Percentiles rank a stretch among this genome's conserved stretches.
phyloP scores from a whole-genome alignment of 1,140 invertebrate species.

The Caenorhabditis briggsae region DNA sequence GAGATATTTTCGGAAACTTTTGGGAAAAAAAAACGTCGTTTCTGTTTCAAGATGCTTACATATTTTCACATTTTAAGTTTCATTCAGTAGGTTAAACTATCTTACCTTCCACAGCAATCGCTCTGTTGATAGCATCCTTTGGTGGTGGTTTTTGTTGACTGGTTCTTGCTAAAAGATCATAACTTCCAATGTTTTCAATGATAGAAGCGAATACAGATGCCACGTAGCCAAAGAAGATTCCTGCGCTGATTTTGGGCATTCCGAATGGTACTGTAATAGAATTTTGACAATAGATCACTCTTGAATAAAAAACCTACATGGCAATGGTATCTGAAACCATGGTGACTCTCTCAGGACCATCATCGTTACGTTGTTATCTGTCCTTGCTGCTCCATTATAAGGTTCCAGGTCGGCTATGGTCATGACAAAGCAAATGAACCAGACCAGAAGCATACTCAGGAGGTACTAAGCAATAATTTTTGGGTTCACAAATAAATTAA shows the following conservation, averaged over 20 bases:
- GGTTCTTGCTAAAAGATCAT: constrained; percentile 67
- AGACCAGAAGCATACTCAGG: constrained; percentile 39
- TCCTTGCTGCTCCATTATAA: constrained; percentile 46
- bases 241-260: constrained; percentile 72
- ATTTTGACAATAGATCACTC: background rate
- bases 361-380: constrained; percentile 41
- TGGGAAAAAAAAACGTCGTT: too few species aligned
- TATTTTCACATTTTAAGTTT: too few species aligned
- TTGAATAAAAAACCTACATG: constrained; percentile 17
- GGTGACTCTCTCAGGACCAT: constrained; percentile 42
- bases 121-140: constrained; percentile 59
- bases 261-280: constrained; percentile 73
- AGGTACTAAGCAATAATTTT: constrained; percentile 5
- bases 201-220: constrained; percentile 76
- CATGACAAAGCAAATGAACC: constrained; percentile 50
- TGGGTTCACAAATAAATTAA: background rate
- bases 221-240: constrained; percentile 77
- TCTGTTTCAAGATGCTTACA: constrained; percentile 11
- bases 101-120: constrained; percentile 59
- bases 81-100: too few species aligned
- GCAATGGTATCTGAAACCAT: constrained; percentile 54
- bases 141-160: constrained; percentile 52
- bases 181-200: constrained; percentile 78
- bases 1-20: too few species aligned
- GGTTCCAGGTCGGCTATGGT: constrained; percentile 53